Percentiles rank a stretch among this genome's conserved stretches.
Evolutionary conservation across 2,888 invertebrate genomes (phyloP).

Genomic region (Acheta domesticus): DNA sequence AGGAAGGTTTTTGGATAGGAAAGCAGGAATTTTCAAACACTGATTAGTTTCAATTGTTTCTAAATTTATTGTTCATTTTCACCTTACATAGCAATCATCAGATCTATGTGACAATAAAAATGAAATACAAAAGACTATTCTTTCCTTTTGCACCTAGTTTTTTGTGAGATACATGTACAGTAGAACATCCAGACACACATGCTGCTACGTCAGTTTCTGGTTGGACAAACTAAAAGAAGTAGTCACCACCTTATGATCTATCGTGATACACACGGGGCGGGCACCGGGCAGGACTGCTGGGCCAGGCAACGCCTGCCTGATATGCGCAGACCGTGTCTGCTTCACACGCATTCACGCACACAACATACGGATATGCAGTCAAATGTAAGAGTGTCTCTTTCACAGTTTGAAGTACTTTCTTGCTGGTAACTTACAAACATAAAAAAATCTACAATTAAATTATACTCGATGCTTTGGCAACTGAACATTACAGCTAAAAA

Average conservation of each 20-base stretch:
- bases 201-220: conserved; percentile 20
- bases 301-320: not conserved
- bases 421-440: conserved; percentile 11
- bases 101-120: conserved; percentile 35
- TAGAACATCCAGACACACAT: conserved; percentile 27
- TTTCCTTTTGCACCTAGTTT: conserved; percentile 25
- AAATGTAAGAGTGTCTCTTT: not conserved
- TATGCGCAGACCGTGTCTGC: not conserved
- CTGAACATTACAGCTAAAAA: conserved; percentile 18
- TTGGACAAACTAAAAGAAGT: conserved; percentile 2
- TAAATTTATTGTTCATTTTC: conserved; percentile 28
- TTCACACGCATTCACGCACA: not conserved
- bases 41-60: conserved; percentile 23
- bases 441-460: conserved; percentile 23
- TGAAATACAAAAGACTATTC: conserved; percentile 35
- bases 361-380: not conserved
- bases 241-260: conserved; percentile 3
- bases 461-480: conserved; percentile 24
- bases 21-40: not conserved
- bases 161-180: conserved; percentile 23
- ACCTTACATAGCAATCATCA: conserved; percentile 33
- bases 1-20: no score
- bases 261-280: conserved; percentile 10
- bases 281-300: conserved; percentile 11
- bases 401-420: not conserved